Percentiles rank a stretch among this genome's conserved stretches.
Conservation (phyloP, 1,140 invertebrate genomes). For the Thaumatotibia leucotreta region DNA sequence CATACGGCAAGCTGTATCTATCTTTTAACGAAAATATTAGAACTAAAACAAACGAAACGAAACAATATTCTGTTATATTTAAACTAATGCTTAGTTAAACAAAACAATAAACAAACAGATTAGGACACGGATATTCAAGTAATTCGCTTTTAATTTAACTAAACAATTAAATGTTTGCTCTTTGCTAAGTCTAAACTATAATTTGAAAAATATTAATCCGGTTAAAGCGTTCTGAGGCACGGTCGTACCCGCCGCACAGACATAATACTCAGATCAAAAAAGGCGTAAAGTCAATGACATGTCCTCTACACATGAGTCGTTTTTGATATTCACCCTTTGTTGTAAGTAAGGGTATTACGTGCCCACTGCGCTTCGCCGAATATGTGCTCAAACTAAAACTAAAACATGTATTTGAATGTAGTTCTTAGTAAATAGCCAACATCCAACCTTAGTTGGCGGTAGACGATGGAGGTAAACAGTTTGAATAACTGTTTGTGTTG, state of each 20-base stretch:
- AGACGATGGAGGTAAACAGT: not conserved
- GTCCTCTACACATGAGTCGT: not conserved
- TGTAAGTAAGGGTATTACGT: not conserved
- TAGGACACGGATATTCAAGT: not conserved
- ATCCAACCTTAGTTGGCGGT: not conserved
- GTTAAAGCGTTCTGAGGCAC: not conserved
- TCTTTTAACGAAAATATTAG: too few species aligned
- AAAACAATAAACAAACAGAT: not conserved
- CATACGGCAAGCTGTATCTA: too few species aligned
- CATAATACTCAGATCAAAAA: not conserved
- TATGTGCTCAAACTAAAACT: not conserved
- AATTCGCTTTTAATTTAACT: not conserved
- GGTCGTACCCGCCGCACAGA: not conserved
- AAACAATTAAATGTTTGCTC: not conserved
- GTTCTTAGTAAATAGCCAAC: not conserved
- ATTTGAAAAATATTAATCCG: slow-evolving; percentile 11
- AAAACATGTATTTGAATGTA: not conserved
- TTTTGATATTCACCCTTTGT: not conserved
- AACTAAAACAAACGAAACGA: too few species aligned
- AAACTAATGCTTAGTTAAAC: not conserved
- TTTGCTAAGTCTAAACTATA: not conserved
- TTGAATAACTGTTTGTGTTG: not conserved
- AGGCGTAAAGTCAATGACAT: not conserved
- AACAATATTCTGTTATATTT: too few species aligned
- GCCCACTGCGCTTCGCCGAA: not conserved